These are phyloP conservation scores for Orchestes rusci DNA, from an alignment of 2,888 invertebrate genomes.

Conservation along the genomic window DNA sequence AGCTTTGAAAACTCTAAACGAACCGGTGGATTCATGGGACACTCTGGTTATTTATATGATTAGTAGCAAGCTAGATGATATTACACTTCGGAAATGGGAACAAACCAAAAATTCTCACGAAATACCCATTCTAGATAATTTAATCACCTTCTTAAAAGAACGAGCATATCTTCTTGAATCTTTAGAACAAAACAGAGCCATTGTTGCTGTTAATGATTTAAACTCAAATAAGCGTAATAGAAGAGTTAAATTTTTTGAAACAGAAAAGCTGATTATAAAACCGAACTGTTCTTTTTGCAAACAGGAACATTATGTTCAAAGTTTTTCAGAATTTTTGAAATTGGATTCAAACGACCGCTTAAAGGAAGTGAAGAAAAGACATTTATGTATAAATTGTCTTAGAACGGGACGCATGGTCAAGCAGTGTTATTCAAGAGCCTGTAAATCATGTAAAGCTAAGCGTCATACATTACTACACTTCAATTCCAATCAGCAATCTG, in stretches of 20 bases:
- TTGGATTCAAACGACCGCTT: neutral
- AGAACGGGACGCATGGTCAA: constrained; percentile 1
- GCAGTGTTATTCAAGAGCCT: constrained; percentile 3
- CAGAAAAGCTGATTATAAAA: neutral
- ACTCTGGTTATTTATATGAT: constrained; percentile 1
- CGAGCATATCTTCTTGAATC: constrained; percentile 9
- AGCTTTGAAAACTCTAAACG: constrained; percentile 7
- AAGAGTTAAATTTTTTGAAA: constrained; percentile 3
- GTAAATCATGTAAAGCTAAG: constrained; percentile 2
- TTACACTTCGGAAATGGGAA: neutral
- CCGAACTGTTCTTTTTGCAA: constrained; percentile 4
- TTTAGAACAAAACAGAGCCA: constrained; percentile 1
- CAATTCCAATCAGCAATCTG: neutral
- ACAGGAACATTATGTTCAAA: constrained; percentile 4
- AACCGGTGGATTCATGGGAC: constrained; percentile 6
- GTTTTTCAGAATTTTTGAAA: constrained; percentile 5
- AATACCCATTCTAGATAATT: neutral
- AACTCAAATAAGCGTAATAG: neutral
- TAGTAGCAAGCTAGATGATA: constrained; percentile 1
- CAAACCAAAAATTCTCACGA: neutral
- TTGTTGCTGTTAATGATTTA: neutral
- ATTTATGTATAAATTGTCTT: neutral
- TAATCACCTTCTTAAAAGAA: constrained; percentile 6
- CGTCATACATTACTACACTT: neutral
- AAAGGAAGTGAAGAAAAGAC: neutral